phyloP scores from a whole-genome alignment of 2,113 vertebrate genomes.

The Colius striatus region DNA sequence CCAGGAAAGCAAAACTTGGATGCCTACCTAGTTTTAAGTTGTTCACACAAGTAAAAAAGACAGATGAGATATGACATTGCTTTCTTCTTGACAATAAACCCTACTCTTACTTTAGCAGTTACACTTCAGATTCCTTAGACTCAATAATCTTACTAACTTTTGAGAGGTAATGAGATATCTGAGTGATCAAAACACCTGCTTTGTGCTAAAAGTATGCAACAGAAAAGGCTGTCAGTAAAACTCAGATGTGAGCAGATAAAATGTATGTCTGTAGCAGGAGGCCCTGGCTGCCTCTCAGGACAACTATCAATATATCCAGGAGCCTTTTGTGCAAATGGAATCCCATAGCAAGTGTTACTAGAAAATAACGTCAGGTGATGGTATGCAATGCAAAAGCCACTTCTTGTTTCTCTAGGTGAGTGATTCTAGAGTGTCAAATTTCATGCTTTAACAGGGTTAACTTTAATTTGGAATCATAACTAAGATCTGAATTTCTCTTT shows the following conservation, averaged over 20 bases:
- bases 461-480: not conserved
- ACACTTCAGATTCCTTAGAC: not conserved
- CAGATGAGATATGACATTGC: not conserved
- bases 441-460: not conserved
- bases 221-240: not conserved
- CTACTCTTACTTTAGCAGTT: not conserved
- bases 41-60: not conserved
- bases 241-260: not conserved
- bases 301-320: rapidly evolving
- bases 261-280: not conserved
- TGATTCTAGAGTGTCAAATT: not conserved
- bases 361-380: not conserved
- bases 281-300: not conserved
- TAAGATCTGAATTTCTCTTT: not conserved
- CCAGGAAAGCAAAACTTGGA: not conserved
- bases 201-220: not conserved
- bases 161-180: not conserved
- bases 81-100: not conserved
- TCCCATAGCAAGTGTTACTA: not conserved
- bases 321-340: not conserved
- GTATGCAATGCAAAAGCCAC: not conserved
- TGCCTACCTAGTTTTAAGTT: not conserved
- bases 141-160: not conserved
- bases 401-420: not conserved
- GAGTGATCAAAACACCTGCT: not conserved